Base-by-base conservation (phyloP, 2,797 vertebrate species). In the Cossypha polioptera region DNA sequence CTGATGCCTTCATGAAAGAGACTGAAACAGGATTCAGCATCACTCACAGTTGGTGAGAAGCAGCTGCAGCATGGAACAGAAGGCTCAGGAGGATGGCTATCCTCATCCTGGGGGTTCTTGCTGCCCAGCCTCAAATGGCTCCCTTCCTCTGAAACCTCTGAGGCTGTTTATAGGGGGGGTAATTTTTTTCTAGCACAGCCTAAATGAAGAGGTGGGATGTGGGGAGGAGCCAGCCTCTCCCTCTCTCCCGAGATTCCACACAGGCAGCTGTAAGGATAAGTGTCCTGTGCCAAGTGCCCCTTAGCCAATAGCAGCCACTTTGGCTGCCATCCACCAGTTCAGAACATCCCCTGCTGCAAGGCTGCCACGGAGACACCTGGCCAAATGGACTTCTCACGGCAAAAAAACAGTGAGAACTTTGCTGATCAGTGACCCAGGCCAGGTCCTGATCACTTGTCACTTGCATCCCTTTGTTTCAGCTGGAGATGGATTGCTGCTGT, bases 31-130 rank as follows among this genome's bases (percentile, higher is more conserved):
- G 92, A 77, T 53, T 91, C 48, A 91, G 66, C 66, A 59, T 95
- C 91, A 97, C 96, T 97, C 95, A 97, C 96, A 92, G 73, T 92
- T 95, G 87, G 67, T 95, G 92, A 75, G 69, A 94, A 86, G 95
- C 80, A 93, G 91, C 43, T 29, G 69, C 67, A 57, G n/a, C 11
- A 28, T 76, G 62, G 47, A 96, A 57, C 51, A 97, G 91, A 72
- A 96, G 71, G 66, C 89, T 95, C 51, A 95, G 73, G 62, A 94
- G 53, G 55, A 88, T 12, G 25, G 51, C 22, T 90, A 3, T 76
- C 84, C 89, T 86, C 95, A 97, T 97, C 85, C 8, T 81, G 89
- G 31, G 19, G 43, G 3, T 3, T 83, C 92, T 66, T 75, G 21
- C 43, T 73, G 83, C 55, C 45, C 88, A 36, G 1, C 69, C 35